Percentiles rank a stretch among this genome's conserved stretches.
Conservation (phyloP, 2,113 vertebrate genomes). For the Meles meles region DNA sequence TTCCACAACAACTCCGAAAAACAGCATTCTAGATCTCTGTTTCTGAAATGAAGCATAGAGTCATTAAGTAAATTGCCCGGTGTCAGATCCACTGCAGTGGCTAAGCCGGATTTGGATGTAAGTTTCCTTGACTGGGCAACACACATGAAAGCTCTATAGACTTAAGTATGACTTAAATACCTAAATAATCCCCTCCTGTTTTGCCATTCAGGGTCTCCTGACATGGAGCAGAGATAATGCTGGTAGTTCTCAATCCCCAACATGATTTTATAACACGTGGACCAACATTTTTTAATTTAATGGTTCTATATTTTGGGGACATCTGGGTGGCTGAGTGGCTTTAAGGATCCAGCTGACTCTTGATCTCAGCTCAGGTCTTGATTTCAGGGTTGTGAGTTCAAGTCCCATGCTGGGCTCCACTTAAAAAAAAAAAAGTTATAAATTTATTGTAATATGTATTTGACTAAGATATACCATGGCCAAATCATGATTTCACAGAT, state of each 20-base stretch:
- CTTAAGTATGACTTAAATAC: too few species aligned
- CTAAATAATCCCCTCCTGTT: too few species aligned
- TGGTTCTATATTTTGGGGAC: not conserved
- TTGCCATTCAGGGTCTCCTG: too few species aligned
- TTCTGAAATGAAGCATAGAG: not conserved
- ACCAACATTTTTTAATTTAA: not conserved
- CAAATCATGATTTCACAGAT: not conserved
- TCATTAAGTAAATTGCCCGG: not conserved
- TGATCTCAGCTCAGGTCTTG: not conserved
- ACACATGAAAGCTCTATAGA: fast-evolving
- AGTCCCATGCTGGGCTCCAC: not conserved
- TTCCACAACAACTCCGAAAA: not conserved
- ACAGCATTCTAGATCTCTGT: fast-evolving
- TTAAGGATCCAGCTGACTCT: not conserved
- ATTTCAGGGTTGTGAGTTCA: not conserved
- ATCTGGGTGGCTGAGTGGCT: not conserved
- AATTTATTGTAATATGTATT: not conserved
- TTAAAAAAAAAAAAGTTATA: not conserved
- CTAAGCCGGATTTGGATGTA: not conserved
- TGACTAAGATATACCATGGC: not conserved
- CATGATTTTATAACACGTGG: not conserved
- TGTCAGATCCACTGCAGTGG: not conserved
- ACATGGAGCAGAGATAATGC: not conserved
- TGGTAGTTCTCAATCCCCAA: not conserved
- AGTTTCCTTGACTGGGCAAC: not conserved